Conservation (phyloP, 2,113 vertebrate genomes). For the Notarius lentiginosus region DNA sequence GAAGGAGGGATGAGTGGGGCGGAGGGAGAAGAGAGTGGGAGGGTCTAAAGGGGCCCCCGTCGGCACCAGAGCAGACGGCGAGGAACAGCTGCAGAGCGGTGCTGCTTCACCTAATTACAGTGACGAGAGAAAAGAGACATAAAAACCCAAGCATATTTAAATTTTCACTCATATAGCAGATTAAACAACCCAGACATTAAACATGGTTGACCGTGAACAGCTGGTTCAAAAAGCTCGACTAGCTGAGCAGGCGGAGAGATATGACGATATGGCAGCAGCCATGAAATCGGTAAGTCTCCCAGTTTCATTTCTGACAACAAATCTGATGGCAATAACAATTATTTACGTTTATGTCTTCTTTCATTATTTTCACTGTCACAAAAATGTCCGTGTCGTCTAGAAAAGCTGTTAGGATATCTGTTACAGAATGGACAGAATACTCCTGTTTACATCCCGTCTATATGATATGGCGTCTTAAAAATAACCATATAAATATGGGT, state of each 20-base stretch:
- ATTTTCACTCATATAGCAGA: neutral
- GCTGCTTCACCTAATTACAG: constrained; percentile 63
- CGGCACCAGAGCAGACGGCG: constrained; percentile 73
- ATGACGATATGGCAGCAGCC: constrained; percentile 97
- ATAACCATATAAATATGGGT: neutral
- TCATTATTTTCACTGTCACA: neutral
- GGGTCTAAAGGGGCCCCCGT: constrained; percentile 68
- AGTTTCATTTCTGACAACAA: neutral
- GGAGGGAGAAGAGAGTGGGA: constrained; percentile 38
- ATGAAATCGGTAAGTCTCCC: constrained; percentile 95
- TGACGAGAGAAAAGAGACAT: constrained; percentile 53
- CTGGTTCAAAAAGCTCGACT: constrained; percentile 99
- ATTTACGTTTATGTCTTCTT: neutral
- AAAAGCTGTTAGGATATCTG: neutral
- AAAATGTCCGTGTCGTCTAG: neutral
- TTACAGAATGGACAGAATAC: neutral
- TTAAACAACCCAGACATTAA: constrained; percentile 57
- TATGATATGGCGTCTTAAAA: neutral
- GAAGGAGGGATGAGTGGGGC: constrained; percentile 23
- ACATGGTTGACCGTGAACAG: constrained; percentile 97
- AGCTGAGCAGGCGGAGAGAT: constrained; percentile 96
- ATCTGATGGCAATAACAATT: neutral
- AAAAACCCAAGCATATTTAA: neutral
- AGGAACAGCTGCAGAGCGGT: constrained; percentile 76
- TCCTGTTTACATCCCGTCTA: too few relatives aligned